phyloP scores from a whole-genome alignment of 2,888 invertebrate genomes.

The Xestia ashworthii region DNA sequence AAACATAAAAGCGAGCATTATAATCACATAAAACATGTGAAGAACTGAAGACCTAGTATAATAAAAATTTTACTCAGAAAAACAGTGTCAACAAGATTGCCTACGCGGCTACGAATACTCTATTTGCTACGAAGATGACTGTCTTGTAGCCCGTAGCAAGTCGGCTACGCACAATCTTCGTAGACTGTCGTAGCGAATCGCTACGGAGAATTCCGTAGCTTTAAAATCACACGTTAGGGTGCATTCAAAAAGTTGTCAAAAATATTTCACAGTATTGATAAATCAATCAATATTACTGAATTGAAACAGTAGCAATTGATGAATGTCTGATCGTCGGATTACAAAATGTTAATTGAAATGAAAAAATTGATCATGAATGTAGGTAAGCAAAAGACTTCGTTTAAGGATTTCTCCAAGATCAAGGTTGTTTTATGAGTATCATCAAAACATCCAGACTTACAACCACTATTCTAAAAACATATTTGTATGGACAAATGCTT shows the following conservation, averaged over 20 bases:
- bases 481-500: neutral
- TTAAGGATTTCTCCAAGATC: neutral
- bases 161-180: conserved; percentile 49
- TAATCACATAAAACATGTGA: neutral
- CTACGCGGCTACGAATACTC: conserved; percentile 32
- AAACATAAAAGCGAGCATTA: neutral
- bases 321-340: neutral
- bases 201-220: conserved; percentile 23
- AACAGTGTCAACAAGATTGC: neutral
- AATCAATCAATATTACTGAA: too few relatives aligned
- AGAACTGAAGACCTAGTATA: neutral
- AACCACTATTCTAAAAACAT: neutral
- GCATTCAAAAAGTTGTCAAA: too few relatives aligned
- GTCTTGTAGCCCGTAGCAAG: conserved; percentile 41
- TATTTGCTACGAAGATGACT: conserved; percentile 47
- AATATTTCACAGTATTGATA: too few relatives aligned
- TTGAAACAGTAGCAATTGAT: neutral
- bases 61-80: neutral
- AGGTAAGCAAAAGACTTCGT: neutral
- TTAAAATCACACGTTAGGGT: too few relatives aligned
- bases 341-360: neutral
- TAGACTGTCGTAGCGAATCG: conserved; percentile 56
- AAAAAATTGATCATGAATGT: neutral
- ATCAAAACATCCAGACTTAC: neutral
- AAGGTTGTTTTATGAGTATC: neutral